Evolutionary conservation across 2,113 vertebrate genomes (phyloP), one percentile per base, ranked within the genome.

Genomic region (Takifugu bimaculatus): DNA sequence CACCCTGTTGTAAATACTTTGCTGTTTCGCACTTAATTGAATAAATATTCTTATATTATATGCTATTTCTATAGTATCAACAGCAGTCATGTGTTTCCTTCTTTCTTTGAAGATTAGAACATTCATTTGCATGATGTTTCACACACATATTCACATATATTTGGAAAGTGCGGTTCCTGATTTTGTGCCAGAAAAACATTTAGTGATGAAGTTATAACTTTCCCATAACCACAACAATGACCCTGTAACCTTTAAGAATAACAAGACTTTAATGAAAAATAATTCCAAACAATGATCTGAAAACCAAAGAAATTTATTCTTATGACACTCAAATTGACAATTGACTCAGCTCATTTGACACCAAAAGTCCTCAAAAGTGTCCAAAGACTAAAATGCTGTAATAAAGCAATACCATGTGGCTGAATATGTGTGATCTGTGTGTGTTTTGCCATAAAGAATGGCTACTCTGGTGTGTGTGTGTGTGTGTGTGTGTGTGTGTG

Each of bases 41-140:
- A 90, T 89, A 90, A 90, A 91, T 90, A 91, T 91, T 91, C 88
- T 89, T 90, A 89, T 92, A 91, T 90, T 89, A 89, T 90, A 91
- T 85, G 72, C 45, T 82, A 87, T 78, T 82, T 76, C 74, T 62
- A 72, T 78, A 75, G 71, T 74, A 75, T n/a, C 7, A 39, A 39
- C 35, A 10, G 35, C 6, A 39, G 35, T 4, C 35, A 3, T 10
- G 35, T 10, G 35, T 39, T 39, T 39, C 4, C 9, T 11, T 39
- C 2, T 11, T 39, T 39, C 35, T 39, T 39, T 39, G 35, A 39
- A 20, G 20, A 20, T 20, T 20, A 20, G 20, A 20, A 39, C 35
- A 11, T 39, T 39, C 35, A 39, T 39, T 39, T 35, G 2, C 2
- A 39, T 4, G 32, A 39, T 39, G 35, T 39, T 39, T 39, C 35